Evolutionary conservation across 1,140 invertebrate species (phyloP).

Genomic region (Nixonia krombeini): DNA sequence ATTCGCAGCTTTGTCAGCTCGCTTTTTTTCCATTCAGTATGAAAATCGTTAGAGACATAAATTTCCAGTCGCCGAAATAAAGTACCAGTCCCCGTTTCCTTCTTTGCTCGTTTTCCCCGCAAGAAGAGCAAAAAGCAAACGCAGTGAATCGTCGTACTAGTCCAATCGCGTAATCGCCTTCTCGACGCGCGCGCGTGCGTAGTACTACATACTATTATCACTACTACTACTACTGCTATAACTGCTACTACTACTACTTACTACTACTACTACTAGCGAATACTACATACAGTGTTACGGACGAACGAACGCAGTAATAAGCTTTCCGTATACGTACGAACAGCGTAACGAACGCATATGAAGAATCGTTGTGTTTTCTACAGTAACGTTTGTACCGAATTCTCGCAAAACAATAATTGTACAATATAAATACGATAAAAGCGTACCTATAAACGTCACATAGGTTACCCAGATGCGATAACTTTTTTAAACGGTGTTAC

Average conservation of each 20-base stretch:
- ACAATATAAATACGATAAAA: slow-evolving; percentile 67
- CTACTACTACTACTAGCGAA: slow-evolving; percentile 1
- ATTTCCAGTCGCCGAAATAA: too few relatives aligned
- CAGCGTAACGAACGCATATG: slow-evolving; percentile 39
- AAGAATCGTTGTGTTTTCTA: slow-evolving; percentile 71
- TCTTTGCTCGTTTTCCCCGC: neutral
- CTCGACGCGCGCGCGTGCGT: slow-evolving; percentile 28
- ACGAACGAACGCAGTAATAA: slow-evolving; percentile 51
- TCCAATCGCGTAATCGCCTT: slow-evolving; percentile 36
- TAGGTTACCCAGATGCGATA: slow-evolving; percentile 70
- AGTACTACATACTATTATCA: slow-evolving; percentile 32
- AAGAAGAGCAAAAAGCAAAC: neutral
- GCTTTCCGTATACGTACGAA: slow-evolving; percentile 52
- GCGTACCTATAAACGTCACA: slow-evolving; percentile 65
- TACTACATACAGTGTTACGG: slow-evolving; percentile 36
- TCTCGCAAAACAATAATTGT: slow-evolving; percentile 71
- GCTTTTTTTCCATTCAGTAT: too few relatives aligned
- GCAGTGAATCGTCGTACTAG: slow-evolving; percentile 27
- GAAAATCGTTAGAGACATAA: too few relatives aligned
- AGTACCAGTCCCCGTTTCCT: too few relatives aligned
- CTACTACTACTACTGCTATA: slow-evolving; percentile 3
- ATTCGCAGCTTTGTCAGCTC: too few relatives aligned
- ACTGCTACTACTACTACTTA: slow-evolving; percentile 1
- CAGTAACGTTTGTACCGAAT: slow-evolving; percentile 71
- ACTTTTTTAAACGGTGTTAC: slow-evolving; percentile 70